A percentile compares a stretch with the other conserved stretches of the same genome.
Conservation (phyloP, 2,113 vertebrate genomes). For the Ictalurus furcatus region DNA sequence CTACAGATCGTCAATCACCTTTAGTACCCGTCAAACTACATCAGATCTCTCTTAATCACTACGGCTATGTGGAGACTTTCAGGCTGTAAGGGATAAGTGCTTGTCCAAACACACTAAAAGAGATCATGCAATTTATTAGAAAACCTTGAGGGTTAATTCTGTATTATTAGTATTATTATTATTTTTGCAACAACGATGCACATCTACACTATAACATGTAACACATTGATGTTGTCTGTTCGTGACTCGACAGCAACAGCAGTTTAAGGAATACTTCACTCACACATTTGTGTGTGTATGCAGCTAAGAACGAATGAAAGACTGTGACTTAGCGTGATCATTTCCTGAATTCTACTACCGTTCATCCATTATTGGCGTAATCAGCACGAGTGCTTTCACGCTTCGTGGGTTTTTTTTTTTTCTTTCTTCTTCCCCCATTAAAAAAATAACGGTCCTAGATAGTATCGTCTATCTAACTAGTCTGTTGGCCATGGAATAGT, state of each 20-base stretch:
- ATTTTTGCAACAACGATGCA: not conserved
- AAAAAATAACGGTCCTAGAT: too few species aligned
- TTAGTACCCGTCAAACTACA: not conserved
- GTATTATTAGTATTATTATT: too few species aligned
- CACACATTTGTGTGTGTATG: not conserved
- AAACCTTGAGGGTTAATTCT: not conserved
- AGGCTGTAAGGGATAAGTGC: not conserved
- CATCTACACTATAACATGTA: not conserved
- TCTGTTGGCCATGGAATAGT: not conserved
- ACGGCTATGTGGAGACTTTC: constrained; percentile 8
- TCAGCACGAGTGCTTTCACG: not conserved
- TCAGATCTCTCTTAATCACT: constrained; percentile 1
- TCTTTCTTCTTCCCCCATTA: too few species aligned
- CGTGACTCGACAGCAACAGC: not conserved
- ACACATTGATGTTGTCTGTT: not conserved
- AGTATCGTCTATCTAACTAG: too few species aligned
- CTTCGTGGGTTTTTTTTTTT: not conserved
- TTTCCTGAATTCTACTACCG: not conserved
- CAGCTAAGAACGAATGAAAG: not conserved
- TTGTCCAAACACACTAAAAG: constrained; percentile 25
- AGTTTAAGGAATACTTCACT: not conserved
- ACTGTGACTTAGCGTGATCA: not conserved
- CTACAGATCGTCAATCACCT: not conserved
- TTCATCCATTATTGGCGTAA: not conserved
- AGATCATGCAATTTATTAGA: not conserved